A percentile compares a stretch with the other conserved stretches of the same genome.
Conservation (phyloP, 2,888 invertebrate genomes). For the Dryadula phaetusa region DNA sequence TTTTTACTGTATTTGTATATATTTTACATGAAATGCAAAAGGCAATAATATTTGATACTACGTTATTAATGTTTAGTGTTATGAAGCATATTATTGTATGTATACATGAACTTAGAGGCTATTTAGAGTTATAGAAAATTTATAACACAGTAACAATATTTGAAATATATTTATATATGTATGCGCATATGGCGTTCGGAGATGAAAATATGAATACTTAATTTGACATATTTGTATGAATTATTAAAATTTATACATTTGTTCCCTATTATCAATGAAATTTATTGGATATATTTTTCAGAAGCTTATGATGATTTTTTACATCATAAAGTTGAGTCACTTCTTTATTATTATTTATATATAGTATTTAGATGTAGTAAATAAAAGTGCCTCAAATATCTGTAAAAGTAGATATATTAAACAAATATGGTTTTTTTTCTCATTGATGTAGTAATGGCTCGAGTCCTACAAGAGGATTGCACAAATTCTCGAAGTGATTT, state of each 20-base stretch:
- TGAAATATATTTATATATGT: background rate
- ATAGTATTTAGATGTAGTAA: background rate
- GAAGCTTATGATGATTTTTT: slow-evolving; percentile 16
- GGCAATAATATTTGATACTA: slow-evolving; percentile 22
- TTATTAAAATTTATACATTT: slow-evolving; percentile 31
- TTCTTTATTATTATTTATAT: background rate
- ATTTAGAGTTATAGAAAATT: background rate
- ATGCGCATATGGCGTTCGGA: background rate
- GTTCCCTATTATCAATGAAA: slow-evolving; percentile 35
- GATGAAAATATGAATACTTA: background rate
- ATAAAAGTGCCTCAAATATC: slow-evolving; percentile 12
- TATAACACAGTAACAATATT: slow-evolving; percentile 26
- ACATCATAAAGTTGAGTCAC: slow-evolving; percentile 9
- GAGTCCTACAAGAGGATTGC: background rate
- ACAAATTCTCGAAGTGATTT: background rate
- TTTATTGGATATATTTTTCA: slow-evolving; percentile 30
- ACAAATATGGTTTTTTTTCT: background rate
- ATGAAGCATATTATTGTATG: slow-evolving; percentile 6
- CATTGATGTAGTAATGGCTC: background rate
- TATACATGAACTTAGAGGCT: slow-evolving; percentile 10
- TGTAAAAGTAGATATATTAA: background rate
- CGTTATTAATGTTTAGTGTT: background rate
- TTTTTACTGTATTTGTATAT: slow-evolving; percentile 6
- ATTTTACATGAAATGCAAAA: slow-evolving; percentile 10
- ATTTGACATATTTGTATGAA: slow-evolving; percentile 41